These are phyloP conservation scores for Stratiomys singularior DNA, from an alignment of 2,888 invertebrate genomes.

Conservation along the genomic window DNA sequence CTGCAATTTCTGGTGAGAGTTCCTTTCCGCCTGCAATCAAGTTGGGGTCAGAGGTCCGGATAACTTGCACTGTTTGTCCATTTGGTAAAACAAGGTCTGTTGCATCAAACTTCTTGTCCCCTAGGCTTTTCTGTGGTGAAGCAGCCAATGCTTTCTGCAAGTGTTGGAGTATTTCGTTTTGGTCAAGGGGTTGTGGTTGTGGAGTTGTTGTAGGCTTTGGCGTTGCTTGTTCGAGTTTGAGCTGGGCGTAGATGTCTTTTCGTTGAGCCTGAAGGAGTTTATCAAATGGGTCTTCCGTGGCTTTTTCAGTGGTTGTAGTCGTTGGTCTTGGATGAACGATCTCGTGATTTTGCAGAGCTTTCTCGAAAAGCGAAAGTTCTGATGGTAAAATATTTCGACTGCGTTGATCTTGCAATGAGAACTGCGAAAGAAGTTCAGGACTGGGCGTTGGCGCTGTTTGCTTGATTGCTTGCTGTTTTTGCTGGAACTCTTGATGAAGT, in stretches of 20 bases:
- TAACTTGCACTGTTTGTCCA: conserved; percentile 80
- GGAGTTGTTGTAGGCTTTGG: conserved; percentile 61
- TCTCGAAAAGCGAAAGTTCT: conserved; percentile 73
- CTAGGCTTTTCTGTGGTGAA: conserved; percentile 72
- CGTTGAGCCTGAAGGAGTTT: conserved; percentile 66
- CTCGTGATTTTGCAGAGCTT: conserved; percentile 75
- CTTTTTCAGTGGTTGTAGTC: conserved; percentile 62
- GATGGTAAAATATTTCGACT: conserved; percentile 71
- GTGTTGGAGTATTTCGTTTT: conserved; percentile 79
- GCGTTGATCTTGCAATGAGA: conserved; percentile 54
- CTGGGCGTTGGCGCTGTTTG: conserved; percentile 43
- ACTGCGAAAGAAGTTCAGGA: conserved; percentile 42
- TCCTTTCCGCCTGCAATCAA: conserved; percentile 71
- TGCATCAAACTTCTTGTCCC: conserved; percentile 74
- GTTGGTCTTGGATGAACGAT: conserved; percentile 76
- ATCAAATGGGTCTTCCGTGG: conserved; percentile 63
- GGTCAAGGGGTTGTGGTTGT: conserved; percentile 66
- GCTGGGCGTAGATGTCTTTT: conserved; percentile 71
- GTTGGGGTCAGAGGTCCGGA: conserved; percentile 77
- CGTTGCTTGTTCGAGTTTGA: conserved; percentile 67
- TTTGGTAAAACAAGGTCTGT: conserved; percentile 79
- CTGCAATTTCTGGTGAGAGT: conserved; percentile 64
- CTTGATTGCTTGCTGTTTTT: conserved; percentile 75
- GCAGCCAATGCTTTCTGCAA: conserved; percentile 78
- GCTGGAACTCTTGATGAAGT: conserved; percentile 76